These are phyloP conservation scores for Brachionus asplanchnoidis DNA, from an alignment of 1,140 invertebrate genomes.

Conservation along the genomic window DNA sequence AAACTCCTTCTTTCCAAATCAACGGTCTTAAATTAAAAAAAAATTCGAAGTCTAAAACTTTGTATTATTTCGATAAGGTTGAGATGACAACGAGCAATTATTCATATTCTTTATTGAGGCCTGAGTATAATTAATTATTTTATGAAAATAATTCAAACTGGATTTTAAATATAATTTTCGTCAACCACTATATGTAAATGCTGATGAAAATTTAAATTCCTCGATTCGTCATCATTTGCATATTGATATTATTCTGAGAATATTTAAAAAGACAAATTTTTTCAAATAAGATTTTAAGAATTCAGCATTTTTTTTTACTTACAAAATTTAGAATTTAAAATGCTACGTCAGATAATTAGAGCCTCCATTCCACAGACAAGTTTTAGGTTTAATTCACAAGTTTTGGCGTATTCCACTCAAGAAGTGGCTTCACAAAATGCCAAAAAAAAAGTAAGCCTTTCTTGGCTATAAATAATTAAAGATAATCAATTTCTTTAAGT, in stretches of 20 bases:
- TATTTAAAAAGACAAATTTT: not conserved
- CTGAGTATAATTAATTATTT: conserved; percentile 5
- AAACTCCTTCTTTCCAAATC: not conserved
- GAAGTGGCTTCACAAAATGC: not conserved
- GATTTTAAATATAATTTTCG: not conserved
- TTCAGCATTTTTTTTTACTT: not conserved
- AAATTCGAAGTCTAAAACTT: not conserved
- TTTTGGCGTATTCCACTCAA: not conserved
- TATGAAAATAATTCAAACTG: not conserved
- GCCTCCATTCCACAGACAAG: not conserved
- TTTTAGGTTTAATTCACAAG: not conserved
- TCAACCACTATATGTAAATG: not conserved
- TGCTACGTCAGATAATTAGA: not conserved
- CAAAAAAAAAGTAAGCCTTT: not conserved
- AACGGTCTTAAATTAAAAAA: not conserved
- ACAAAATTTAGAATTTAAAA: not conserved
- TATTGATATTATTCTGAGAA: not conserved
- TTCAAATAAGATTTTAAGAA: not conserved
- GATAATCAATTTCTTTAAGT: conserved; percentile 47
- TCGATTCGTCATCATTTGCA: not conserved
- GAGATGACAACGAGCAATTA: conserved; percentile 15
- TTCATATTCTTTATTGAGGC: not conserved
- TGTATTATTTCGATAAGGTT: conserved; percentile 7
- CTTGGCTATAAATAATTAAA: not conserved
- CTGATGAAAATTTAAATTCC: not conserved